Base-by-base conservation (phyloP, 2,888 invertebrate genomes). In the Poecilus cupreus region DNA sequence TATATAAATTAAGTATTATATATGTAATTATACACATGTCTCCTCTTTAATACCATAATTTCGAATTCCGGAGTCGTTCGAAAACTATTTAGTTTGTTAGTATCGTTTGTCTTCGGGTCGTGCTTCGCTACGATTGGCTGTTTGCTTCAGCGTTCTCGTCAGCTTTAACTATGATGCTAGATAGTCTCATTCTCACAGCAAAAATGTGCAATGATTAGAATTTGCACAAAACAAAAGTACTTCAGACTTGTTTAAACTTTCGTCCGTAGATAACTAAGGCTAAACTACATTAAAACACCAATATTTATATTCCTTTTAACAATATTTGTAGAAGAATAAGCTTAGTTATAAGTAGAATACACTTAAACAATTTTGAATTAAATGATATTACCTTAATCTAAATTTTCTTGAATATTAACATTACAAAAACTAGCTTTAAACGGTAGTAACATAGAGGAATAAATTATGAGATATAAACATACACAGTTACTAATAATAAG, bases 11-110 rank as follows among this genome's bases (percentile, higher is more conserved):
- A 37, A 68, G 64, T 68, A 32, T 68, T 68, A 37, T 16, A 18
- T 37, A 18, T 51, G 51, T 43, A 43, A 43, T 43, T 32, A 32
- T 32, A 32, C 4, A 32, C 8, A 60, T 32, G 18, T 68, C 64
- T 88, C 87, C 88, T 88, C 88, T 88, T 89, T 89, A 88, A 89
- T 89, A 88, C 88, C 88, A 88, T 86, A 86, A 87, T 87, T 87
- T 79, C 78, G 70, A 81, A 82, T 87, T 88, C 87, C 87, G 88
- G 88, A 89, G 89, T 89, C 89, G 89, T 89, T 88, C 89, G 88
- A 3, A 32, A 32, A 32, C 8, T 86, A 87, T 86, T 87, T 83
- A 82, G 82, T 68, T 16, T 37, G 87, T 87, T 83, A 80, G 83
- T 81, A 82, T 80, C 87, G 88, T 86, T 83, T 86, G 88, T 88